Conservation (phyloP, 37 sponge, comb jelly and placozoan species). For the Aphrocallistes beatrix region DNA sequence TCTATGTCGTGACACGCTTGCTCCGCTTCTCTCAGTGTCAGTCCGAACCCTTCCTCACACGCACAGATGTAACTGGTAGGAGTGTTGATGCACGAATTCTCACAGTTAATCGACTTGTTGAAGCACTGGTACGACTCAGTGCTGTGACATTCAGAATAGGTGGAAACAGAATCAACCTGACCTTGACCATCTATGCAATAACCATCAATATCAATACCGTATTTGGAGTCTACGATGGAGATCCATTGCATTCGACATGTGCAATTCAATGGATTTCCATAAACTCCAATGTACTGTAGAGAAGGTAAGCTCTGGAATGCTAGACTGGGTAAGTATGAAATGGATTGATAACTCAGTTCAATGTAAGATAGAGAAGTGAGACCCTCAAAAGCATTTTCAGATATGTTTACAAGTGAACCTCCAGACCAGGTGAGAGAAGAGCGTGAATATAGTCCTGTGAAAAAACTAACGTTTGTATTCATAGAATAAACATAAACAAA, state of each 20-base stretch:
- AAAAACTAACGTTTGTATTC: not conserved
- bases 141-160: not conserved
- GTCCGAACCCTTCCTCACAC: not conserved
- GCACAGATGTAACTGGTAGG: not conserved
- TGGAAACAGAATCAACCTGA: not conserved
- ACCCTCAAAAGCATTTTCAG: not conserved
- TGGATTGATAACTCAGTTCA: not conserved
- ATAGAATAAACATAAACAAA: not conserved
- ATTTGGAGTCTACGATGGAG: not conserved
- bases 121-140: constrained; percentile 1
- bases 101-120: constrained; percentile 2
- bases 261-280: not conserved
- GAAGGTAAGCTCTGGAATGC: constrained; percentile 12
- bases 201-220: not conserved
- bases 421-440: not conserved
- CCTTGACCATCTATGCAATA: not conserved
- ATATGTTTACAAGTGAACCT: not conserved
- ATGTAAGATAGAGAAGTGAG: not conserved
- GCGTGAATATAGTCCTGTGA: not conserved
- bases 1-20: not conserved
- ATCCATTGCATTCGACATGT: constrained; percentile 3
- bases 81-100: not conserved
- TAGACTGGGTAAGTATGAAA: not conserved
- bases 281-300: not conserved
- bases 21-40: not conserved